A percentile compares a stretch with the other conserved stretches of the same genome.
These are phyloP conservation scores for Bombylius major DNA, from an alignment of 2,888 invertebrate genomes.

Conservation along the genomic window DNA sequence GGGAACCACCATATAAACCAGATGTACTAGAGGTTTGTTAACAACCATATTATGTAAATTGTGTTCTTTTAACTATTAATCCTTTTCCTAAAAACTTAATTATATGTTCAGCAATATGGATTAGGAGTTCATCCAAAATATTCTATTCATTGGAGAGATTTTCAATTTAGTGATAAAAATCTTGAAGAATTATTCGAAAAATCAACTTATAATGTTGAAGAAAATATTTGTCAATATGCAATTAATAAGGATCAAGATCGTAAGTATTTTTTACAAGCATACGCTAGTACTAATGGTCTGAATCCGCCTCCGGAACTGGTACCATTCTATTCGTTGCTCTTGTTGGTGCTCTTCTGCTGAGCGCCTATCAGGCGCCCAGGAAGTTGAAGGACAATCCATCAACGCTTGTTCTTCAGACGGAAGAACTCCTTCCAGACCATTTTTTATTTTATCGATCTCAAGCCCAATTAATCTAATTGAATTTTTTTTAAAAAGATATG, in stretches of 20 bases:
- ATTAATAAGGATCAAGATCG: constrained; percentile 39
- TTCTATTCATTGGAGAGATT: constrained; percentile 43
- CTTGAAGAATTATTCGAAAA: constrained; percentile 47
- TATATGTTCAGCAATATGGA: constrained; percentile 2
- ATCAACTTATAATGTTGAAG: constrained; percentile 43
- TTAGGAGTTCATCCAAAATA: constrained; percentile 36
- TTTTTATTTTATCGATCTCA: too few species aligned
- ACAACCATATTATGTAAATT: background rate
- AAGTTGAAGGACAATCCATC: too few species aligned
- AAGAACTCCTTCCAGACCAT: too few species aligned
- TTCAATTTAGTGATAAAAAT: constrained; percentile 43
- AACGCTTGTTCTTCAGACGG: too few species aligned
- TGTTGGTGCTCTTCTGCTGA: too few species aligned
- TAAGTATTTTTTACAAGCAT: constrained; percentile 21
- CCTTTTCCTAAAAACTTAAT: constrained; percentile 31
- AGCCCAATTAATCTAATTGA: too few species aligned
- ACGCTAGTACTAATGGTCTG: too few species aligned
- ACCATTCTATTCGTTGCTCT: too few species aligned
- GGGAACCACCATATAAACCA: constrained; percentile 50
- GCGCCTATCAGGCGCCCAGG: too few species aligned
- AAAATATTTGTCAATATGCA: constrained; percentile 44
- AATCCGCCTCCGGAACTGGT: too few species aligned
- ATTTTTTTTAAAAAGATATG: too few species aligned
- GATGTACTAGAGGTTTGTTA: constrained; percentile 40
- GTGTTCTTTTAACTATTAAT: constrained; percentile 31